Evolutionary conservation across 2,113 vertebrate genomes (phyloP), one percentile per base, ranked within the genome.

Genomic region (Phodopus roborovskii): DNA sequence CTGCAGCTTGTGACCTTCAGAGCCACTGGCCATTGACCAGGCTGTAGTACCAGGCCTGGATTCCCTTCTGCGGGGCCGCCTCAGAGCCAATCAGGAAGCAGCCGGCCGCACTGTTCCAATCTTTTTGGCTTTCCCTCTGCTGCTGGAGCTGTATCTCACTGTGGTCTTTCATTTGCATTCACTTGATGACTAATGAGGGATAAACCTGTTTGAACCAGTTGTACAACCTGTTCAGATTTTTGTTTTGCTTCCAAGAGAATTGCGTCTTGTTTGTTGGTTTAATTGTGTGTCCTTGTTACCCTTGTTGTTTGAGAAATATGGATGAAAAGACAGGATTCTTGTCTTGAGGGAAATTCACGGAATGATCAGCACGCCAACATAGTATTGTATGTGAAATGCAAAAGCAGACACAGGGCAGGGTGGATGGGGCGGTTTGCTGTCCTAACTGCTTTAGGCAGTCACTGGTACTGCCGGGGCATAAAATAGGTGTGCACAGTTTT

Each of bases 131-230:
- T 79, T 78, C 73, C n/a, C 7, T 66, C 74, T 60, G 20, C 24
- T 48, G 79, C n/a, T 48, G 42, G 56, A 39, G 20, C 66, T 53
- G 45, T 15, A 58, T 16, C 60, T 83, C 64, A 26, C 0, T 58
- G 56, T 39, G 73, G 71, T 30, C 71, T 92, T 77, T 19, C 68
- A 26, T 90, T 88, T 87, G 48, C 33, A 28, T 70, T 68, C 68
- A 28, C 56, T 87, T 64, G 74, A 89, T 62, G 88, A 70, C 81
- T 84, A 45, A 74, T 70, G 92, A 96, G 22, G 60, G 97, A 94
- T 90, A 97, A 97, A 48, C 94, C 92, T 88, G 68, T 96, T 98
- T 94, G 92, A 97, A 87, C 82, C 3, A 0, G 91, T 74, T 53
- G 93, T 73, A 85, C 90, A 91, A 91, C 85, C 45, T 96, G 45